These are phyloP conservation scores for Epirrhoe alternata DNA, from an alignment of 2,888 invertebrate species.

Conservation along the genomic window DNA sequence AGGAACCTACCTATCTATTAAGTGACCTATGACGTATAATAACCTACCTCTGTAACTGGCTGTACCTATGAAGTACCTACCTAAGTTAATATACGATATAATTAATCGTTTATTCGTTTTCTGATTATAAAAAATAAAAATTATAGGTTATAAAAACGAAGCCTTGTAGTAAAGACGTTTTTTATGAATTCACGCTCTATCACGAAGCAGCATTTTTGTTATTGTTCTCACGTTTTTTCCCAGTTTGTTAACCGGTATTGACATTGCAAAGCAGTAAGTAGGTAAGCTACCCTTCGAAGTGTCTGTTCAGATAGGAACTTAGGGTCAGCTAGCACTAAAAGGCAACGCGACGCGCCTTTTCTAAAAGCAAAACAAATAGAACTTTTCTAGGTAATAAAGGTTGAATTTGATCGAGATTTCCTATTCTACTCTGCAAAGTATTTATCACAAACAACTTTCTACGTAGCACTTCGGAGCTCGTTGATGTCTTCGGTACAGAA, in stretches of 20 bases:
- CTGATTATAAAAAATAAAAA: constrained; percentile 1
- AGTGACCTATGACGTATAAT: background rate
- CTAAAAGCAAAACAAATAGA: no score
- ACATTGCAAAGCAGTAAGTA: constrained; percentile 9
- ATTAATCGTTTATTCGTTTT: constrained; percentile 4
- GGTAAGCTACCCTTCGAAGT: background rate
- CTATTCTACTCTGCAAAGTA: no score
- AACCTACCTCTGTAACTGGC: no score
- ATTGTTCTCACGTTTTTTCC: constrained; percentile 15
- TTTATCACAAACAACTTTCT: no score
- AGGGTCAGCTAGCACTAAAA: no score
- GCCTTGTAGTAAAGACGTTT: constrained; percentile 1
- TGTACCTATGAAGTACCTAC: no score
- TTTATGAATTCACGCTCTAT: constrained; percentile 13
- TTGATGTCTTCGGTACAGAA: no score
- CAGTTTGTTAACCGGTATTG: constrained; percentile 4
- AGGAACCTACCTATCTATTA: background rate
- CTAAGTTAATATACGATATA: background rate
- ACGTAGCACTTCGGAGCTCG: no score
- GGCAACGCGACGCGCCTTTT: no score
- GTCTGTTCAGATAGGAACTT: background rate
- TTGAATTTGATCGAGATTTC: no score
- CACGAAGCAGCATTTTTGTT: constrained; percentile 8
- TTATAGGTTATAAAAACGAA: constrained; percentile 16
- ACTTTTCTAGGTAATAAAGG: no score